Percentiles rank a stretch among this genome's conserved stretches.
Evolutionary conservation across 2,888 invertebrate genomes (phyloP).

Genomic region (Carcina quercana): DNA sequence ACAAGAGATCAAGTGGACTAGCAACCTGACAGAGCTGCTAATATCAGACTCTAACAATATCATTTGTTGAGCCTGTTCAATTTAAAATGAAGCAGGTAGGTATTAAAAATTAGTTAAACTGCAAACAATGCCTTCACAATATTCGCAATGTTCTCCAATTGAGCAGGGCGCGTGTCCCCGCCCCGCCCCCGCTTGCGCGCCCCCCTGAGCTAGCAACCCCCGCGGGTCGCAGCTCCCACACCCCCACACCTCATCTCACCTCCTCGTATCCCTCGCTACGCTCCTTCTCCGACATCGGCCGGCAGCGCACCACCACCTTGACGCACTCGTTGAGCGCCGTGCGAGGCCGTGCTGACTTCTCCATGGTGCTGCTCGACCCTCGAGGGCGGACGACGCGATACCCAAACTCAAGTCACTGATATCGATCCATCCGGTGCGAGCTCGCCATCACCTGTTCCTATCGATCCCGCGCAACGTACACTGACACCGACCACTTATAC

Average conservation of each 20-base stretch:
- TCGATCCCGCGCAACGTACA: constrained; percentile 25
- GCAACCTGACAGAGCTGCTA: too few species aligned
- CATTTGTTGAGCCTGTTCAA: too few species aligned
- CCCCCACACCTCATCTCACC: constrained; percentile 42
- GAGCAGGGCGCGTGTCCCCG: constrained; percentile 17
- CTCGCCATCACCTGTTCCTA: constrained; percentile 58
- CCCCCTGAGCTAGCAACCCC: constrained; percentile 16
- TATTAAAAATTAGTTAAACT: too few species aligned
- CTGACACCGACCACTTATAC: constrained; percentile 18
- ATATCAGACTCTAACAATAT: too few species aligned
- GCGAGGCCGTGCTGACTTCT: constrained; percentile 65
- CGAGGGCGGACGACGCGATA: constrained; percentile 36
- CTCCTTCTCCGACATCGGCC: constrained; percentile 95
- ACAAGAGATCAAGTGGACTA: too few species aligned
- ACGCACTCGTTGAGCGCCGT: constrained; percentile 87
- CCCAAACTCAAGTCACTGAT: constrained; percentile 53
- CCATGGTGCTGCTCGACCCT: constrained; percentile 51
- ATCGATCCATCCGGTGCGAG: constrained; percentile 68
- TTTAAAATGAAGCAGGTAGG: too few species aligned
- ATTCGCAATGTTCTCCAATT: constrained; percentile 14
- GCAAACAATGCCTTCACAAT: too few species aligned
- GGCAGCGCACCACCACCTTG: constrained; percentile 97
- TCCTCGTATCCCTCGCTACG: constrained; percentile 81
- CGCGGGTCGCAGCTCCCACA: constrained; percentile 12
- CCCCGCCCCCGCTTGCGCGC: constrained; percentile 49